These are phyloP conservation scores for Trachelipus rathkii DNA, from an alignment of 1,140 invertebrate species.

Conservation along the genomic window DNA sequence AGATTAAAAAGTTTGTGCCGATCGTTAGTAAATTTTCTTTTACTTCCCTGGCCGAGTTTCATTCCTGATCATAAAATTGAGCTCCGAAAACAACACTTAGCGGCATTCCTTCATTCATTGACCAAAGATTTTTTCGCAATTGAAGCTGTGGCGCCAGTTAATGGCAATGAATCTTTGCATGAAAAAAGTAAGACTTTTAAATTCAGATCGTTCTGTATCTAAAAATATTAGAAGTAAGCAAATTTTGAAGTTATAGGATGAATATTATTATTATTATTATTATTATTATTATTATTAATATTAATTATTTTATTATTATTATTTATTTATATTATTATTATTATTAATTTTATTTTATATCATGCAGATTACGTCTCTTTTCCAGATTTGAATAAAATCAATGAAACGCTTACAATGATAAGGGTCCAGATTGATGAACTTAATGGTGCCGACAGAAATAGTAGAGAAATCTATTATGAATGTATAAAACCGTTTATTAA, in stretches of 20 bases:
- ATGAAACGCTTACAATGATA: slow-evolving; percentile 51
- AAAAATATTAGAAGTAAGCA: too few species aligned
- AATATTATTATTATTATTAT: not conserved
- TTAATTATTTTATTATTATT: not conserved
- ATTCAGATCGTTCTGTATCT: too few species aligned
- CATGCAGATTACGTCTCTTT: too few species aligned
- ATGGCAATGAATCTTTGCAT: slow-evolving; percentile 48
- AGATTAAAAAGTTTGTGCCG: slow-evolving; percentile 57
- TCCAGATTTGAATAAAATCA: slow-evolving; percentile 17
- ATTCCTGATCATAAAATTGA: slow-evolving; percentile 55
- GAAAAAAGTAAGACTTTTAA: slow-evolving; percentile 47
- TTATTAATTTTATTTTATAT: too few species aligned
- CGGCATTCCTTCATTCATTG: slow-evolving; percentile 49
- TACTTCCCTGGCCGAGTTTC: slow-evolving; percentile 56
- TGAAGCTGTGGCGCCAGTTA: slow-evolving; percentile 45
- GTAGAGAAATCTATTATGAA: slow-evolving; percentile 59
- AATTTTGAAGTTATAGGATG: too few species aligned
- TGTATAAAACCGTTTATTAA: slow-evolving; percentile 53
- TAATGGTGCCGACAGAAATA: slow-evolving; percentile 53
- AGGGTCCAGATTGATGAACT: slow-evolving; percentile 54
- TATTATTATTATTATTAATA: not conserved
- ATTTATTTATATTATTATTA: not conserved
- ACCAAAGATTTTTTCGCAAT: slow-evolving; percentile 49
- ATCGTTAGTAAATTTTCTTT: slow-evolving; percentile 58
- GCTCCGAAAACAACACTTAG: slow-evolving; percentile 45